Conservation (phyloP, 1,140 invertebrate species). For the Apis dorsata region DNA sequence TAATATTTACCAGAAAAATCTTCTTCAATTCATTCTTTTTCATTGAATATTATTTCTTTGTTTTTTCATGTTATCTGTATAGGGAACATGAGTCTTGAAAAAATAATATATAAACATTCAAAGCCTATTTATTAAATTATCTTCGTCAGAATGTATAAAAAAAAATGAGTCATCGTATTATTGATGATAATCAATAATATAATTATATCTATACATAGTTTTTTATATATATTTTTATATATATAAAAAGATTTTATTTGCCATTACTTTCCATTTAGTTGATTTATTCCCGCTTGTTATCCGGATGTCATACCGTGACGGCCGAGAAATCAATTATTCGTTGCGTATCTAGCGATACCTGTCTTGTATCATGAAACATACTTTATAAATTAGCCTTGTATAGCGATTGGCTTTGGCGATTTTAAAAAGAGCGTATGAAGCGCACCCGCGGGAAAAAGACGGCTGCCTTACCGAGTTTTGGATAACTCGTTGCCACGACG, state of each 20-base stretch:
- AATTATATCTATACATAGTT: no score
- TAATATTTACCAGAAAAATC: no score
- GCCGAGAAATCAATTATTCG: not conserved
- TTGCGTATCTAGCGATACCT: not conserved
- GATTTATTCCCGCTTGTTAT: not conserved
- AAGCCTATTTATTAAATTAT: no score
- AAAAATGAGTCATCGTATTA: not conserved
- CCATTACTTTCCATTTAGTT: not conserved
- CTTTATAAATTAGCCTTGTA: slow-evolving; percentile 23
- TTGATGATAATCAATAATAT: not conserved
- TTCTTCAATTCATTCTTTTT: no score
- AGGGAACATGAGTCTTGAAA: no score
- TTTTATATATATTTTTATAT: no score
- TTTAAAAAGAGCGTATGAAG: not conserved
- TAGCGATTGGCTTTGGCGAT: not conserved
- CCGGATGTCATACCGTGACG: not conserved
- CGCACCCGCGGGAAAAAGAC: not conserved
- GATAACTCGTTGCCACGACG: not conserved
- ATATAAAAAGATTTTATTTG: not conserved
- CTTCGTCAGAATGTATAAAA: no score
- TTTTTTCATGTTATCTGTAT: no score
- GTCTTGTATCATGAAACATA: not conserved
- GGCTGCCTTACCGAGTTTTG: not conserved
- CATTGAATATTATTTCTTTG: no score
- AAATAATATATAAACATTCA: no score